These are phyloP conservation scores for Hylomyscus alleni DNA, from an alignment of 2,797 vertebrate genomes.

Conservation along the genomic window DNA sequence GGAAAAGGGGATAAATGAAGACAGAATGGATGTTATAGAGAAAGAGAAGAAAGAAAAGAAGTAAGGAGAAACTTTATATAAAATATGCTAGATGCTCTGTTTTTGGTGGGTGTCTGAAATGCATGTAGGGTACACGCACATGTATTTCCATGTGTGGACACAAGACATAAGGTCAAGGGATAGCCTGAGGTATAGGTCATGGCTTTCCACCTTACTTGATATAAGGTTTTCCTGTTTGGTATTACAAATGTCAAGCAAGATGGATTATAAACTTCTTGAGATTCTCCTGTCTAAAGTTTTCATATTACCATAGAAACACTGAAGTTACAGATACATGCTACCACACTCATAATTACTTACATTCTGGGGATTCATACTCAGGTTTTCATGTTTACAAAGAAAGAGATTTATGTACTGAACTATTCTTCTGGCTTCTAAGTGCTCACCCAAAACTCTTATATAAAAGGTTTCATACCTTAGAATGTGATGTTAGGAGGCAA, in stretches of 20 bases:
- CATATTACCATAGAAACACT: background rate
- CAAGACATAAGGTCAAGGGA: background rate
- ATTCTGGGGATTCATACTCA: background rate
- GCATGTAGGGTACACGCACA: background rate
- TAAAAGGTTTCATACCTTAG: background rate
- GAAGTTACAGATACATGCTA: background rate
- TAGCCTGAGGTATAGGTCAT: background rate
- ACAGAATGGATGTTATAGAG: background rate
- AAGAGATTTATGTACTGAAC: background rate
- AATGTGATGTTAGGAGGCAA: background rate
- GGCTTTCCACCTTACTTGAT: background rate
- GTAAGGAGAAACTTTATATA: background rate
- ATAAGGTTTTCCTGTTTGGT: background rate
- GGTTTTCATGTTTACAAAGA: background rate
- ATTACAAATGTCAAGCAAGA: background rate
- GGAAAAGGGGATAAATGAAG: too few species aligned
- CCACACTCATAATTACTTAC: too few species aligned
- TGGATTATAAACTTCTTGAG: too few species aligned
- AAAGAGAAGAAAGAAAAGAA: background rate
- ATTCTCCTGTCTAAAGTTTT: background rate
- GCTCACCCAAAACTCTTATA: background rate
- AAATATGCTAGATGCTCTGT: background rate
- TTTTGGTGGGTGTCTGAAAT: background rate
- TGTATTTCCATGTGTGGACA: background rate
- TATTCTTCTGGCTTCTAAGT: background rate